A percentile compares a stretch with the other conserved stretches of the same genome.
Conservation (phyloP, 2,888 invertebrate genomes). For the Toxonevra muliebris region DNA sequence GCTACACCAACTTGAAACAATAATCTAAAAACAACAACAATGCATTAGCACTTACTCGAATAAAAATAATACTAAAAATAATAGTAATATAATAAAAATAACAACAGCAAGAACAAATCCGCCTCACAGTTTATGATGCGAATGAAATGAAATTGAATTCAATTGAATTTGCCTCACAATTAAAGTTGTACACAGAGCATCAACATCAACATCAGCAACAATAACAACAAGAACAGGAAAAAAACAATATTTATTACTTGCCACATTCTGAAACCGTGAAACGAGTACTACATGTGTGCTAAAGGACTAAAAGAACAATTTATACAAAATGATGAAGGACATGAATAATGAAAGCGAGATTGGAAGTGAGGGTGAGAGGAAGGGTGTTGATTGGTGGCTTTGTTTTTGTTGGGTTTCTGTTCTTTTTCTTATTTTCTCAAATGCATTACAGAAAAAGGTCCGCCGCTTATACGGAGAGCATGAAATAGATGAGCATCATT, state of each 20-base stretch:
- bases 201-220: slow-evolving; percentile 40
- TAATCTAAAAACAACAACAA: slow-evolving; percentile 56
- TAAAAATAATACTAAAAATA: slow-evolving; percentile 28
- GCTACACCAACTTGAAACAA: slow-evolving; percentile 32
- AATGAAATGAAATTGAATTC: slow-evolving; percentile 16
- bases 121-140: slow-evolving; percentile 26
- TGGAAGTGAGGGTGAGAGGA: neutral
- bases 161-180: slow-evolving; percentile 48
- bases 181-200: slow-evolving; percentile 48
- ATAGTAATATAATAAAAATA: slow-evolving; percentile 24
- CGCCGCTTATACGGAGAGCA: no score
- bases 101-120: slow-evolving; percentile 29
- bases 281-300: slow-evolving; percentile 12
- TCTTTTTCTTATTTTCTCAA: slow-evolving; percentile 21
- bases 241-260: slow-evolving; percentile 33
- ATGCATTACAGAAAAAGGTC: no score
- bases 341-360: no score
- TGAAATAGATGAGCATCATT: no score
- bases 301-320: slow-evolving; percentile 10
- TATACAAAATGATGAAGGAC: no score
- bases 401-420: slow-evolving; percentile 59
- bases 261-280: slow-evolving; percentile 30
- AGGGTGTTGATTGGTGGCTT: slow-evolving; percentile 62
- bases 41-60: slow-evolving; percentile 58
- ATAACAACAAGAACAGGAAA: slow-evolving; percentile 37